Conservation (phyloP, 2,888 invertebrate species). For the Uloborus plumipes region DNA sequence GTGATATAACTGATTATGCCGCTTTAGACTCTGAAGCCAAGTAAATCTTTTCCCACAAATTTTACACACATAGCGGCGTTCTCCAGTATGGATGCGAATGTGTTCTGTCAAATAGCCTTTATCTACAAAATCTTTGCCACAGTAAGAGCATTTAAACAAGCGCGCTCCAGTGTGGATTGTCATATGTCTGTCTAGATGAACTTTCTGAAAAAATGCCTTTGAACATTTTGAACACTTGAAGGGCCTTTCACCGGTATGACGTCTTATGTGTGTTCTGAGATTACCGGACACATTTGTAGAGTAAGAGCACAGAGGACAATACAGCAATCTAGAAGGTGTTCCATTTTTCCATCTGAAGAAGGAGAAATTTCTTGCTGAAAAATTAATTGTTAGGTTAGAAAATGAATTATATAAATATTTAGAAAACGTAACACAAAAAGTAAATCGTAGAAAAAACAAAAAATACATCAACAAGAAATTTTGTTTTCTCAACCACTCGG, state of each 20-base stretch:
- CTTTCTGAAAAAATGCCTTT: neutral
- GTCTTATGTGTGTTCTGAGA: neutral
- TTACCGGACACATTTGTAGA: neutral
- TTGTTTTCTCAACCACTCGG: too few species aligned
- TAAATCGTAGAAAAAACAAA: too few species aligned
- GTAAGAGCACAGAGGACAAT: neutral
- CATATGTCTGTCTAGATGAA: neutral
- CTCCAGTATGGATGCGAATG: neutral
- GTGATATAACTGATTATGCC: neutral
- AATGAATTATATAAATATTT: too few species aligned
- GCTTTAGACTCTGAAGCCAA: neutral
- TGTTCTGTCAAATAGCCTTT: neutral
- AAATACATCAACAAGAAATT: too few species aligned
- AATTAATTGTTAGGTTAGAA: too few species aligned
- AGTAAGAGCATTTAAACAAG: neutral
- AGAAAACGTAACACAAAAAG: too few species aligned
- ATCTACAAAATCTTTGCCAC: neutral
- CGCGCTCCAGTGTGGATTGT: neutral
- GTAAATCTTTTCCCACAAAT: conserved; percentile 1
- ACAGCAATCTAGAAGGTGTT: too few species aligned
- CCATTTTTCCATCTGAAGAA: too few species aligned
- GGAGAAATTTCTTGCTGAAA: too few species aligned
- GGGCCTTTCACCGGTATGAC: neutral
- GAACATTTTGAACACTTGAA: neutral
- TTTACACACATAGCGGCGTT: neutral